A percentile compares a stretch with the other conserved stretches of the same genome.
These are phyloP conservation scores for Epirrhoe alternata DNA, from an alignment of 2,888 invertebrate species.

Conservation along the genomic window DNA sequence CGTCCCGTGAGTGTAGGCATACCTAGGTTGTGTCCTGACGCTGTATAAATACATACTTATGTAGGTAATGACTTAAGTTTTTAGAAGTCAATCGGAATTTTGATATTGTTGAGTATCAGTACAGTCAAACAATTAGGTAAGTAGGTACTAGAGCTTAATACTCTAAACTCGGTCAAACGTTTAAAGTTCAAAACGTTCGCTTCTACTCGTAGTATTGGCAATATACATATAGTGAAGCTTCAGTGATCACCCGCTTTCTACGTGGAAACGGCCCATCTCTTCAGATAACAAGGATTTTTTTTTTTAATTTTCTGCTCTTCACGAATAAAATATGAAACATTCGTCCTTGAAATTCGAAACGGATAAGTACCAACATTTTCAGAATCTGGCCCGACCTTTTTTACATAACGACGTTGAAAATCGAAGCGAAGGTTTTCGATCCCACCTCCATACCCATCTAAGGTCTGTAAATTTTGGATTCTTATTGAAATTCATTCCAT, in stretches of 20 bases:
- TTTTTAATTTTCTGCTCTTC: conserved; percentile 40
- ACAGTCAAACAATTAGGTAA: no score
- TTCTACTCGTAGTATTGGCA: not conserved
- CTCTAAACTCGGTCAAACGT: no score
- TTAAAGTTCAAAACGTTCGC: not conserved
- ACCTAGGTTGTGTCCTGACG: no score
- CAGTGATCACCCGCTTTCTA: conserved; percentile 14
- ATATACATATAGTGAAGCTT: not conserved
- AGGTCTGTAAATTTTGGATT: conserved; percentile 27
- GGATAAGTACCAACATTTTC: conserved; percentile 47
- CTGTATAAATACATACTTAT: no score
- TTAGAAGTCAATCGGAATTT: no score
- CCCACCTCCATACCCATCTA: conserved; percentile 25
- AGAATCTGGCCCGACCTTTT: conserved; percentile 50
- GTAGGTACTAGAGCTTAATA: no score
- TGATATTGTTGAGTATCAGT: no score
- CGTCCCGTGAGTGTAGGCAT: no score
- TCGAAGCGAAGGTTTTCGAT: conserved; percentile 35
- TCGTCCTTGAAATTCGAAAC: conserved; percentile 52
- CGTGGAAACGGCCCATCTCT: conserved; percentile 6
- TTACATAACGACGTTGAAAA: conserved; percentile 51
- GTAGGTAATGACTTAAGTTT: no score
- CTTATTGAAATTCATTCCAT: conserved; percentile 32
- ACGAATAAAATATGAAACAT: conserved; percentile 48
- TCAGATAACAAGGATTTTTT: conserved; percentile 38